These are phyloP conservation scores for Sternotherus odoratus DNA, from an alignment of 2,797 vertebrate species.

Conservation along the genomic window DNA sequence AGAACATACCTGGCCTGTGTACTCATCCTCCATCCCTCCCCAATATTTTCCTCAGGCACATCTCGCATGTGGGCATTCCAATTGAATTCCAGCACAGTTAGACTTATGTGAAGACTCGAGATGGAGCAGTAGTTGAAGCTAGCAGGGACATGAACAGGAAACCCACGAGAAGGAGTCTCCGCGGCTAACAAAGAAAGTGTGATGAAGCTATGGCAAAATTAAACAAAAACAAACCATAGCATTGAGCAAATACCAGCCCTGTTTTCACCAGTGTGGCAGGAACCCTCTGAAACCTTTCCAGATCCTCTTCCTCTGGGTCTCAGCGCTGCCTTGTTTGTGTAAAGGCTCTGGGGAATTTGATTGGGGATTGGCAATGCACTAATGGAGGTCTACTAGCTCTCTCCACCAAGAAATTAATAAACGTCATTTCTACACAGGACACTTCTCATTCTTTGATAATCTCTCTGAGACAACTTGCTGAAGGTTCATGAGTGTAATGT, in stretches of 20 bases:
- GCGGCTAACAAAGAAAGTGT: constrained; percentile 34
- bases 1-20: neutral
- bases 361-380: constrained; percentile 46
- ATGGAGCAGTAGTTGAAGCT: neutral
- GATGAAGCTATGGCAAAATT: neutral
- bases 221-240: constrained; percentile 52
- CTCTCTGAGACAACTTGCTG: constrained; percentile 41
- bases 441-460: constrained; percentile 48
- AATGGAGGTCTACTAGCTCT: constrained; percentile 38
- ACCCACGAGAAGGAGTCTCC: neutral
- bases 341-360: constrained; percentile 37
- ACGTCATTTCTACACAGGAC: constrained; percentile 49
- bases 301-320: constrained; percentile 47
- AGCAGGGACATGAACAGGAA: neutral
- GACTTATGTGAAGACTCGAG: constrained; percentile 23
- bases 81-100: neutral
- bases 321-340: constrained; percentile 47
- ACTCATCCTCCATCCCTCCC: neutral
- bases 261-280: constrained; percentile 24
- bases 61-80: neutral
- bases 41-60: neutral
- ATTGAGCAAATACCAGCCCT: constrained; percentile 42
- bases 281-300: constrained; percentile 43
- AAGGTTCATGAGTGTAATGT: constrained; percentile 57
- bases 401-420: constrained; percentile 53